A percentile compares a stretch with the other conserved stretches of the same genome.
Conservation (phyloP, 1,140 invertebrate genomes). For the Ruditapes philippinarum region DNA sequence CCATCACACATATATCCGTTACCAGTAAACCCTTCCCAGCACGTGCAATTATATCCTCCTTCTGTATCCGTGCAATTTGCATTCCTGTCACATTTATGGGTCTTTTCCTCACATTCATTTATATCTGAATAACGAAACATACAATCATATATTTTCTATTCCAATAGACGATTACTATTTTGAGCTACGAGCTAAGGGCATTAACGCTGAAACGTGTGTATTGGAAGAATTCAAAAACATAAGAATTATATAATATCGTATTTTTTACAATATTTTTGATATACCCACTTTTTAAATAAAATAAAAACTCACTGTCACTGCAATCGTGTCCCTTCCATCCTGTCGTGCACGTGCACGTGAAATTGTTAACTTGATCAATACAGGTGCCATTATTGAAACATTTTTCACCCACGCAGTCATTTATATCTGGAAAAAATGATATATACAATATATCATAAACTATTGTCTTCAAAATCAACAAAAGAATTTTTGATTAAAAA, state of each 20-base stretch:
- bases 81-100: neutral
- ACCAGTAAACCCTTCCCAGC: neutral
- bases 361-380: neutral
- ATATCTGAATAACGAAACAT: neutral
- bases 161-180: no score
- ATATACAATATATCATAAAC: no score
- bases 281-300: no score
- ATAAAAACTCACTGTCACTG: neutral
- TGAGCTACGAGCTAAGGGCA: no score
- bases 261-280: no score
- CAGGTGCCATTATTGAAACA: neutral
- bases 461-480: no score
- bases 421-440: neutral
- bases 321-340: neutral
- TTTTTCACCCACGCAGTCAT: neutral
- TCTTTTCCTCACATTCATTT: neutral
- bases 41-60: constrained; percentile 6
- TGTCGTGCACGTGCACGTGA: neutral
- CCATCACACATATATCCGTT: neutral
- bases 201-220: no score
- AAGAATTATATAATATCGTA: no score
- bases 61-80: neutral
- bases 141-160: no score
- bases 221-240: no score
- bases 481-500: no score